phyloP scores from a whole-genome alignment of 2,797 vertebrate species.

The Coregonus suidteri region DNA sequence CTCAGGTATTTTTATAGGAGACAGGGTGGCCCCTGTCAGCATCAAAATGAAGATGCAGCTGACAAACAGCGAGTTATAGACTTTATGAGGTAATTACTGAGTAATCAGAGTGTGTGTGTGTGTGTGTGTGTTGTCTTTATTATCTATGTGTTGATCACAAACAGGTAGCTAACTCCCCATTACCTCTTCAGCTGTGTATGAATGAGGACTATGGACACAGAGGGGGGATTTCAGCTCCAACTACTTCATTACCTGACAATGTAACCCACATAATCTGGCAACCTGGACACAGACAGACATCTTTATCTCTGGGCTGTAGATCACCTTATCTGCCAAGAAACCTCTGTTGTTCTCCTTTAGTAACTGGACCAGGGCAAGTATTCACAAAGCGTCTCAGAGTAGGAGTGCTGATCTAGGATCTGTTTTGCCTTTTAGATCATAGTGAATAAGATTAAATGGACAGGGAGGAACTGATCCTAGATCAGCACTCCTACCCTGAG shows the following conservation, averaged over 20 bases:
- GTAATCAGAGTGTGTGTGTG: conserved; percentile 26
- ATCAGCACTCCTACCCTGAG: background rate
- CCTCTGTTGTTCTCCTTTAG: background rate
- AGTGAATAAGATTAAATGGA: background rate
- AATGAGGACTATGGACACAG: conserved; percentile 2
- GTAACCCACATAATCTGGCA: background rate
- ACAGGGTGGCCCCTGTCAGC: conserved; percentile 28
- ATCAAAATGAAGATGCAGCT: conserved; percentile 39
- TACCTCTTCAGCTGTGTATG: background rate
- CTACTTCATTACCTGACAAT: conserved; percentile 1
- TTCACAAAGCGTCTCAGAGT: too few relatives aligned
- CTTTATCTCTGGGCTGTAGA: background rate
- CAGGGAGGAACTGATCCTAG: background rate
- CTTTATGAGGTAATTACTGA: conserved; percentile 32
- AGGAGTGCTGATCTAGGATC: too few relatives aligned
- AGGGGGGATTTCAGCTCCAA: background rate
- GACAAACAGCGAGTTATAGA: conserved; percentile 48
- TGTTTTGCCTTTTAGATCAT: too few relatives aligned
- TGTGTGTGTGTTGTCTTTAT: conserved; percentile 9
- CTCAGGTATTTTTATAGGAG: conserved; percentile 26
- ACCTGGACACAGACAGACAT: background rate
- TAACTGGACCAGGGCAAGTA: too few relatives aligned
- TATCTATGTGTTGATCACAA: conserved; percentile 57
- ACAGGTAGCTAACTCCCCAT: conserved; percentile 38
- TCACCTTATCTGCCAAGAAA: background rate